Conservation (phyloP, 2,113 vertebrate genomes). For the Odocoileus virginianus region DNA sequence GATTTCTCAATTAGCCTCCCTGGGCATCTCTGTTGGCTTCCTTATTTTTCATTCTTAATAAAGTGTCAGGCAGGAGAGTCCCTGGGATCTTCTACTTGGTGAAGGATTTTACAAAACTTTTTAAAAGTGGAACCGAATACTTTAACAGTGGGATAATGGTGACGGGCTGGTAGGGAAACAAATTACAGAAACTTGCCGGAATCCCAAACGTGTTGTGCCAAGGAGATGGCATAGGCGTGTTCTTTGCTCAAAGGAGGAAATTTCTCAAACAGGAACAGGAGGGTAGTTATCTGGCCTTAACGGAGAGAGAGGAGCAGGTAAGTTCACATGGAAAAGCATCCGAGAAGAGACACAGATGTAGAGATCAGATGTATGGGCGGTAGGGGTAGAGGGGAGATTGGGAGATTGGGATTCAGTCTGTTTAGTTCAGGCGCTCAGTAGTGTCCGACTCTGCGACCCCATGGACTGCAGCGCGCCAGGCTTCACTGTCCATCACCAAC, state of each 20-base stretch:
- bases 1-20: background rate
- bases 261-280: background rate
- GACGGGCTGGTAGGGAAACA: background rate
- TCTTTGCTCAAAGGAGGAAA: background rate
- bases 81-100: background rate
- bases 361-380: background rate
- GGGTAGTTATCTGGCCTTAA: background rate
- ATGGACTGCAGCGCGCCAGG: background rate
- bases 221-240: background rate
- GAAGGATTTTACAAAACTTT: background rate
- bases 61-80: background rate
- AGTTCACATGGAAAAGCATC: fast-evolving
- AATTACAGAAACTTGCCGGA: background rate
- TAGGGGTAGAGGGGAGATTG: background rate
- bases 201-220: background rate
- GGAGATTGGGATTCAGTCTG: background rate
- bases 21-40: background rate
- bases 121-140: background rate
- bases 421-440: background rate
- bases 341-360: background rate
- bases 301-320: fast-evolving
- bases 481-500: background rate
- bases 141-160: background rate
- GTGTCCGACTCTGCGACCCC: background rate
- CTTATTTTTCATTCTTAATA: background rate